phyloP scores from a whole-genome alignment of 2,797 vertebrate genomes.

The Manis crassicaudata region DNA sequence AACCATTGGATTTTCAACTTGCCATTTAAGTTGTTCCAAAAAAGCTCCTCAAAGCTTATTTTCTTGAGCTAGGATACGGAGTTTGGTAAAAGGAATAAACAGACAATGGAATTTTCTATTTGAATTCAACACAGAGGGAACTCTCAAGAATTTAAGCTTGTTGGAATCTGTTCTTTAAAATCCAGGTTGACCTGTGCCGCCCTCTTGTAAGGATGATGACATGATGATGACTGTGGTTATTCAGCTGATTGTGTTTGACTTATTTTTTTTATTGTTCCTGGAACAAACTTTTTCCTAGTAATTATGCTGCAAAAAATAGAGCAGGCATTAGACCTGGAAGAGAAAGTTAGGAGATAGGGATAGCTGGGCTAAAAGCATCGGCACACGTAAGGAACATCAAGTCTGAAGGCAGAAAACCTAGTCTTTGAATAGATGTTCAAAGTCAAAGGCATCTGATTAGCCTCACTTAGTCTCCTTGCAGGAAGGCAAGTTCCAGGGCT shows the following conservation, averaged over 20 bases:
- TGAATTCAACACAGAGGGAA: constrained; percentile 25
- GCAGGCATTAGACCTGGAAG: constrained; percentile 19
- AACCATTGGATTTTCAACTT: constrained; percentile 72
- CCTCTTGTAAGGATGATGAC: constrained; percentile 18
- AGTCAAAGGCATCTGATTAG: not conserved
- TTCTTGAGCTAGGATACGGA: constrained; percentile 47
- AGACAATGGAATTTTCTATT: constrained; percentile 27
- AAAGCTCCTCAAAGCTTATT: constrained; percentile 53
- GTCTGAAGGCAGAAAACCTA: constrained; percentile 30
- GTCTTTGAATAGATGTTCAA: not conserved
- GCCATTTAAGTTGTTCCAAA: constrained; percentile 69
- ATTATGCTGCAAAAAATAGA: constrained; percentile 31
- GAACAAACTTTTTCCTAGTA: constrained; percentile 49
- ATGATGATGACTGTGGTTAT: constrained; percentile 14
- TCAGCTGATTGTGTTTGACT: constrained; percentile 40
- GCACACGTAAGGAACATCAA: not conserved
- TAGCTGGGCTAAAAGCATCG: not conserved
- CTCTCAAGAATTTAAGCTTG: constrained; percentile 37
- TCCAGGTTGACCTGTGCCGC: constrained; percentile 34
- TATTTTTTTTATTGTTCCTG: constrained; percentile 58
- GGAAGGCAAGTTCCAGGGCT: not conserved
- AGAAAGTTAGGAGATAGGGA: constrained; percentile 34
- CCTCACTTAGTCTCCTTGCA: not conserved
- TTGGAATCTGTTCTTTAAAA: constrained; percentile 48
- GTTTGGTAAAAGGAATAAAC: constrained; percentile 56